Base-by-base conservation (phyloP, 1,140 invertebrate species). In the Pentalonia nigronervosa region DNA sequence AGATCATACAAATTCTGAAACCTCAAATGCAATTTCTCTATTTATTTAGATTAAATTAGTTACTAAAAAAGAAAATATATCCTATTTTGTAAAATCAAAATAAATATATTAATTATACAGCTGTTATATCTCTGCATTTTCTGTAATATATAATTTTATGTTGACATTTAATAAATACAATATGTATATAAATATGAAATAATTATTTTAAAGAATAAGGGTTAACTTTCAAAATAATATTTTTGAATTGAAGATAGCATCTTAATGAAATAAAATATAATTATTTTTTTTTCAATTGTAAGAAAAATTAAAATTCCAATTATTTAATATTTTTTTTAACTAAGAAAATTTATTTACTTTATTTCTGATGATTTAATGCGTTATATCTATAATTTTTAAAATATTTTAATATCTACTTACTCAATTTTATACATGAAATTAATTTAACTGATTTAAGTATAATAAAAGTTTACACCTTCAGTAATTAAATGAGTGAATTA, bases 11-110 rank as follows among this genome's bases (percentile, higher is more conserved):
- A 90, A 90, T 90, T 67, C 89, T 17, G 41, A 90, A 67, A 67
- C 34, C 7, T 90, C 41, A 8, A 90, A 67, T 56, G 50, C 36
- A 60, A 90, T 90, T 45, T 90, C 56, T 67, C 14, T 90, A 45
- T 67, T 67, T 67, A 67, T n/a, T 90, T 90, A 90, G 56, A 7
- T 67, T 90, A 41, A 14, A 23, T 45, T 67, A 90, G 25, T 60
- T 90, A 67, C 36, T 90, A 90, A 45, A 60, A 60, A 90, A 45
- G 45, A 60, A 90, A 90, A 86, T 20, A 88, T 21, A 88, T 90
- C 56, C 56, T 90, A 90, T 90, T n/a, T 90, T 90, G 25, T 90
- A 90, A 60, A 67, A 90, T 90, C 36, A 67, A 67, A 90, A 41
- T 90, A 41, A 60, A 90, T 60, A 90, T 90, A 45, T 90, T 20